These are phyloP conservation scores for Boloria selene DNA, from an alignment of 2,888 invertebrate species.

Conservation along the genomic window DNA sequence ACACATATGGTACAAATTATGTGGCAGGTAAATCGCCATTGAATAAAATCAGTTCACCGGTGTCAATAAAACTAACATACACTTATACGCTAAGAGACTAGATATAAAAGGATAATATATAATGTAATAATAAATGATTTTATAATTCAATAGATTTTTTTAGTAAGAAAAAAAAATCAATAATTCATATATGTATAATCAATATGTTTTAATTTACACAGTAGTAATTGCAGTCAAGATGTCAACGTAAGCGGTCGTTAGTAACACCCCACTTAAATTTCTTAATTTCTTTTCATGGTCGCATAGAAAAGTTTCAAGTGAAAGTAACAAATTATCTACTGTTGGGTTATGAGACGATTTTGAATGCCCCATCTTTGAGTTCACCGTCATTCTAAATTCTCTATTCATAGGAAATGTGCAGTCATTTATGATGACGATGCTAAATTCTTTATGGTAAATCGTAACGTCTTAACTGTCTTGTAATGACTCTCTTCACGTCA, in stretches of 20 bases:
- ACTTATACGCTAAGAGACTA: too few species aligned
- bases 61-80: too few species aligned
- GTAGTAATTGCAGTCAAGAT: constrained; percentile 9
- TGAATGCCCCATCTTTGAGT: constrained; percentile 59
- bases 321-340: constrained; percentile 59
- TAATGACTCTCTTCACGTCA: constrained; percentile 19
- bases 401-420: constrained; percentile 58
- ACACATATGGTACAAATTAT: constrained; percentile 35
- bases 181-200: too few species aligned
- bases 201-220: not conserved
- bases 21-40: not conserved
- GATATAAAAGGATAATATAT: too few species aligned
- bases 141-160: not conserved
- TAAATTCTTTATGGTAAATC: constrained; percentile 25
- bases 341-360: constrained; percentile 57
- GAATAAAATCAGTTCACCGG: too few species aligned
- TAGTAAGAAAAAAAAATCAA: not conserved
- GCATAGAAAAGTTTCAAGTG: constrained; percentile 49
- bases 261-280: constrained; percentile 20
- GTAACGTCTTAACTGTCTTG: constrained; percentile 18
- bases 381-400: constrained; percentile 59
- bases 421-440: constrained; percentile 48
- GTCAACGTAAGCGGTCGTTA: constrained; percentile 12
- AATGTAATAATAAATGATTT: too few species aligned
- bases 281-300: constrained; percentile 26